Conservation (phyloP, 2,797 vertebrate genomes). For the Xyrichtys novacula region DNA sequence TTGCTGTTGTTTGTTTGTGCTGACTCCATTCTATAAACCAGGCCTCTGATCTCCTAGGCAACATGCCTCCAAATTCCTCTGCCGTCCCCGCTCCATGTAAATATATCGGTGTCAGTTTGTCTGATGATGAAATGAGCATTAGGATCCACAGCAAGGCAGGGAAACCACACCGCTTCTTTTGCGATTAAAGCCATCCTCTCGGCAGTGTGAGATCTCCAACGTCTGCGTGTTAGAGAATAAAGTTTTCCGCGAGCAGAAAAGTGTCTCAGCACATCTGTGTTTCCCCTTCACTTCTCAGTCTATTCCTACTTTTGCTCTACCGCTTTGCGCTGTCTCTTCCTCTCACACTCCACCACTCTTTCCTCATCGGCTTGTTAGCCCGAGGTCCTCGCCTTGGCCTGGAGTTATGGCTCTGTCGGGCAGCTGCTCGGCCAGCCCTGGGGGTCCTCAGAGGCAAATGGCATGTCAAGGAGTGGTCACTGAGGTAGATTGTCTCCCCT, state of each 20-base stretch:
- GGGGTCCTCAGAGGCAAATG: slow-evolving; percentile 82
- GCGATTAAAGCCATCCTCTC: slow-evolving; percentile 76
- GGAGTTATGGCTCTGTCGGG: slow-evolving; percentile 80
- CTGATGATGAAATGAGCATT: slow-evolving; percentile 83
- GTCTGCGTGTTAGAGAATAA: slow-evolving; percentile 63
- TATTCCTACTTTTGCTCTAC: slow-evolving; percentile 59
- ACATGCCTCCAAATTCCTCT: slow-evolving; percentile 78
- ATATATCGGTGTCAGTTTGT: slow-evolving; percentile 84
- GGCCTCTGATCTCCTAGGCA: slow-evolving; percentile 83
- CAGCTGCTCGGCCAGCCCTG: slow-evolving; percentile 78
- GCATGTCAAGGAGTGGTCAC: slow-evolving; percentile 85
- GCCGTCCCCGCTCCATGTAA: slow-evolving; percentile 81
- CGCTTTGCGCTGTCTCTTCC: slow-evolving; percentile 46
- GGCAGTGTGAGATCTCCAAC: slow-evolving; percentile 61
- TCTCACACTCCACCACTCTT: slow-evolving; percentile 55
- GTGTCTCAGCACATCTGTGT: slow-evolving; percentile 62
- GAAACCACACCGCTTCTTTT: slow-evolving; percentile 57
- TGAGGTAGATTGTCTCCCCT: slow-evolving; percentile 67
- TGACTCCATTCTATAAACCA: slow-evolving; percentile 78
- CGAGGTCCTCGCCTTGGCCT: slow-evolving; percentile 71
- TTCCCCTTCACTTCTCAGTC: slow-evolving; percentile 63
- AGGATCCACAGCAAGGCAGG: slow-evolving; percentile 71
- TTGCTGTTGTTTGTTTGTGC: slow-evolving; percentile 79
- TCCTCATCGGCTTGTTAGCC: slow-evolving; percentile 77
- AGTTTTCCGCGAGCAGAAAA: slow-evolving; percentile 65